Conservation (phyloP, 2,888 invertebrate genomes). For the Campoletis raptor region DNA sequence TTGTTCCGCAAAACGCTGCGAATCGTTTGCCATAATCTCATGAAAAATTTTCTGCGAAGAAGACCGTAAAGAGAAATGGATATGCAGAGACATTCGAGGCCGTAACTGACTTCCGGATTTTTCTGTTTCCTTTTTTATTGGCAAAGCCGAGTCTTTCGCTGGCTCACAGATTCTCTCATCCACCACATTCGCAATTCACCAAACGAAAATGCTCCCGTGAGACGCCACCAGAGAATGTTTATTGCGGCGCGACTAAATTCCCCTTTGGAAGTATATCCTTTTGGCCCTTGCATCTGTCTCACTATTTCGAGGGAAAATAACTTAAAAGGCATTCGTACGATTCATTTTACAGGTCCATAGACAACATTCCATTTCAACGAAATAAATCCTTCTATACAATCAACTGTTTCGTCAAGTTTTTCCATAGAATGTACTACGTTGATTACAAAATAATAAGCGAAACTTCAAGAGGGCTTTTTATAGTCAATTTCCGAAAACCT, state of each 20-base stretch:
- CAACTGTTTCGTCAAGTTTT: not conserved
- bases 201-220: conserved; percentile 42
- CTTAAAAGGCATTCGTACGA: conserved; percentile 3
- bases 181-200: conserved; percentile 32
- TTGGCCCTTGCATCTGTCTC: conserved; percentile 13
- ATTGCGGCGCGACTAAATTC: conserved; percentile 63
- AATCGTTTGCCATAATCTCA: conserved; percentile 16
- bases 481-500: not conserved
- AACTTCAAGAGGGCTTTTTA: not conserved
- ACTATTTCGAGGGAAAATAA: conserved; percentile 32
- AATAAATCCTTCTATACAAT: not conserved
- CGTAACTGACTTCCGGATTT: conserved; percentile 58
- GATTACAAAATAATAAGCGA: not conserved
- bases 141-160: conserved; percentile 19
- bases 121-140: conserved; percentile 29
- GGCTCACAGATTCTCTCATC: conserved; percentile 13
- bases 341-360: conserved; percentile 12
- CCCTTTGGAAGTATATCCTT: conserved; percentile 37
- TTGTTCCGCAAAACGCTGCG: conserved; percentile 2
- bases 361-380: not conserved
- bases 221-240: conserved; percentile 49
- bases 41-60: conserved; percentile 30
- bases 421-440: not conserved
- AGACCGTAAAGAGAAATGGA: conserved; percentile 25
- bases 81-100: conserved; percentile 22